Base-by-base conservation (phyloP, 2,888 invertebrate species). In the Athalia cordata region DNA sequence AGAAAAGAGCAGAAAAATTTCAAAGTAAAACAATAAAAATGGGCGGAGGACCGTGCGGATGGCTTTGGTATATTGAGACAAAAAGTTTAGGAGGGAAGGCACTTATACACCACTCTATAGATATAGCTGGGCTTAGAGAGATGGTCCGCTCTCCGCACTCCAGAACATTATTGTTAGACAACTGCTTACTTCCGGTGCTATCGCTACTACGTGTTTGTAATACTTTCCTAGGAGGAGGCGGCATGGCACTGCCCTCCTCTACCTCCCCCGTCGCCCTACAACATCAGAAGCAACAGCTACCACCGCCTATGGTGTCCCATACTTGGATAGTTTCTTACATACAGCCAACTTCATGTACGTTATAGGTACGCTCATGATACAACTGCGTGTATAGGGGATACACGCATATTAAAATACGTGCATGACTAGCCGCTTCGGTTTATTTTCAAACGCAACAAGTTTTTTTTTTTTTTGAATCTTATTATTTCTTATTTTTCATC, bases 81-180 rank as follows among this genome's bases (percentile, higher is more conserved):
- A 29, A 29, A 29, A 29, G 29, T 29, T 29, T 29, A 29, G 29
- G 29, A 29, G 29, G 29, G 29, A 29, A 29, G 29, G 29, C 29
- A 29, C 29, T 29, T 29, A 29, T 29, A 29, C 29, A 29, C 29
- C 29, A 29, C 29, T 29, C 1, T 29, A 29, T 29, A 29, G 29
- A 29, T 29, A 29, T 29, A 1, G 29, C 29, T 29, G 29, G 29
- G 29, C 29, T 29, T 2, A 29, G 29, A 29, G 29, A 29, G 29
- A 29, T 29, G 29, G n/a, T 11, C 13, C n/a, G 50, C 75, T 80
- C 84, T 84, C 84, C 85, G 84, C 86, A 87, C 87, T 86, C 85
- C 83, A 84, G 85, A 87, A 88, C 87, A 86, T 87, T 88, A 87
- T 87, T 88, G 88, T 88, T 85, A 86, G 86, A 88, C 88, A 88